Percentiles rank a stretch among this genome's conserved stretches.
Conservation (phyloP, 2,888 invertebrate species). For the Limnephilus marmoratus region DNA sequence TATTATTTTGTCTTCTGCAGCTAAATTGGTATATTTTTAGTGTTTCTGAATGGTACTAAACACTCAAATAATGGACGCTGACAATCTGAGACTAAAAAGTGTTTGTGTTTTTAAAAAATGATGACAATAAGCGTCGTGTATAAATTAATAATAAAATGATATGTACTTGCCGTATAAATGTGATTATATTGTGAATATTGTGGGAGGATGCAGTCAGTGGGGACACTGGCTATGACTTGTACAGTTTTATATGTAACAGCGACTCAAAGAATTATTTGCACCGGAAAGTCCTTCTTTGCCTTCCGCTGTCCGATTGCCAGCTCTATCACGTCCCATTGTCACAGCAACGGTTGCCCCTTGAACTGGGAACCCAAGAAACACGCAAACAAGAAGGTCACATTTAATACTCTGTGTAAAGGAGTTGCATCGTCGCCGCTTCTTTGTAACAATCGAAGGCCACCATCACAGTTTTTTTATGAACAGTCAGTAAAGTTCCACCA, state of each 20-base stretch:
- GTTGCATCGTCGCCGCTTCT: not conserved
- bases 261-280: not conserved
- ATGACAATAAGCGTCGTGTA: conserved; percentile 36
- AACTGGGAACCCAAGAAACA: not conserved
- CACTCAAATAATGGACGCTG: conserved; percentile 22
- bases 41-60: conserved; percentile 24
- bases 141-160: conserved; percentile 15
- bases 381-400: not conserved
- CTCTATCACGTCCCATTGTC: not conserved
- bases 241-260: conserved; percentile 31
- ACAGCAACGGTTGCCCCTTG: not conserved
- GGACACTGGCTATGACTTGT: not conserved
- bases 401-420: not conserved
- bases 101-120: conserved; percentile 17
- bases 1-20: conserved; percentile 24
- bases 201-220: conserved; percentile 10
- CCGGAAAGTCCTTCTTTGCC: not conserved
- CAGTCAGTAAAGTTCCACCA: not conserved
- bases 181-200: conserved; percentile 39
- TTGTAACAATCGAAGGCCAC: not conserved
- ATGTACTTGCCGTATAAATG: conserved; percentile 36
- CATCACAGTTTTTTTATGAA: not conserved
- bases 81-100: conserved; percentile 4
- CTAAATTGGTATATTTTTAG: conserved; percentile 10
- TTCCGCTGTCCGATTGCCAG: not conserved